A percentile compares a stretch with the other conserved stretches of the same genome.
phyloP scores from a whole-genome alignment of 2,797 vertebrate genomes.

The Carapus acus region DNA sequence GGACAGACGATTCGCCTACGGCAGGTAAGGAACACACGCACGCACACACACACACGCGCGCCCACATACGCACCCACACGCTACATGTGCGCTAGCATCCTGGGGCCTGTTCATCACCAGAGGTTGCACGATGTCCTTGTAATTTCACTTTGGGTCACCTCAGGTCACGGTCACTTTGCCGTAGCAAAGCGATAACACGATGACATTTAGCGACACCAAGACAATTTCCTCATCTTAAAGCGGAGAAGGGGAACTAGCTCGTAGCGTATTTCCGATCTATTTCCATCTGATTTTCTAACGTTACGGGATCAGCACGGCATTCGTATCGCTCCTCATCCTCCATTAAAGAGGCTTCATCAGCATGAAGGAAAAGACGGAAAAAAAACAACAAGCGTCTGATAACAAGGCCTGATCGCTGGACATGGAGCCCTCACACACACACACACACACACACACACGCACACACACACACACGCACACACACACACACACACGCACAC shows the following conservation, averaged over 20 bases:
- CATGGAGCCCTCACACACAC: not conserved
- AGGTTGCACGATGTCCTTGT: too few species aligned
- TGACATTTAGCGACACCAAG: conserved; percentile 20
- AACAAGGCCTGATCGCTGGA: conserved; percentile 7
- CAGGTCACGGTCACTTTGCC: too few species aligned
- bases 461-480: too few species aligned
- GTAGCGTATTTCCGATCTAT: too few species aligned
- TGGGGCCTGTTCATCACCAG: too few species aligned
- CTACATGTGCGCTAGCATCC: not conserved
- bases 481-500: not conserved
- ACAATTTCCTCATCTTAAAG: conserved; percentile 20
- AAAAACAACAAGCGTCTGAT: conserved; percentile 21
- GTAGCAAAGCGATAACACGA: conserved; percentile 15
- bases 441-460: not conserved
- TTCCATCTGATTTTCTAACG: conserved; percentile 29
- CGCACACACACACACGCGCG: not conserved
- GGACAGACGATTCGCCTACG: conserved; percentile 83
- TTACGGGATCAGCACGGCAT: conserved; percentile 60
- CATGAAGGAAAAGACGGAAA: conserved; percentile 36
- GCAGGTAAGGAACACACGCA: conserved; percentile 69
- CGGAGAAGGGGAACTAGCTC: too few species aligned
- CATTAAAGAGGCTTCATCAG: conserved; percentile 53
- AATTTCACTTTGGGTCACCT: too few species aligned
- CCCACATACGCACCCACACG: not conserved
- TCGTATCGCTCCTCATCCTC: conserved; percentile 45